These are phyloP conservation scores for Pyralis farinalis DNA, from an alignment of 2,888 invertebrate genomes.

Conservation along the genomic window DNA sequence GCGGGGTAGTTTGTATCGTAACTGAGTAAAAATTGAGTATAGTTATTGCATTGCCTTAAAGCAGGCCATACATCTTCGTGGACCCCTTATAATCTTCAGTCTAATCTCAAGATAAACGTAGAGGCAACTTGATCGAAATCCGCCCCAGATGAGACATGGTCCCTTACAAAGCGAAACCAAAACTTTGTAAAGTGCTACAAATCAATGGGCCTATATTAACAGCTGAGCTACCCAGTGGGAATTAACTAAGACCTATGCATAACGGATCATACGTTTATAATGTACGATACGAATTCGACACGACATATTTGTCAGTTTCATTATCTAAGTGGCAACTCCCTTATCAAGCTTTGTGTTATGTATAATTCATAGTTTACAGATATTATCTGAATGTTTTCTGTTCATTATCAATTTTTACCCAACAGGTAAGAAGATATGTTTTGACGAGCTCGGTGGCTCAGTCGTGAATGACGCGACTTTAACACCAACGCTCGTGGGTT, in stretches of 20 bases:
- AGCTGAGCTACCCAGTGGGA: constrained; percentile 18
- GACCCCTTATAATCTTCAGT: not conserved
- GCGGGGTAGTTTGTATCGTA: too few relatives aligned
- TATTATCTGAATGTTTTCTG: too few relatives aligned
- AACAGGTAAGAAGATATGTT: too few relatives aligned
- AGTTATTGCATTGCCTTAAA: too few relatives aligned
- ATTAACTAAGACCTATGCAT: constrained; percentile 14
- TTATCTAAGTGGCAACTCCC: too few relatives aligned
- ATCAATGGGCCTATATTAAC: constrained; percentile 27
- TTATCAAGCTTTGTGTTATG: too few relatives aligned
- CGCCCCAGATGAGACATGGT: not conserved
- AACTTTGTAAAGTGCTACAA: constrained; percentile 21
- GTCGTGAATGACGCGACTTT: too few relatives aligned
- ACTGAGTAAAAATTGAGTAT: too few relatives aligned
- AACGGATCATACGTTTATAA: not conserved
- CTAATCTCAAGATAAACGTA: not conserved
- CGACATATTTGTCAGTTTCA: not conserved
- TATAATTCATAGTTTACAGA: too few relatives aligned
- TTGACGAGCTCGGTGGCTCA: too few relatives aligned
- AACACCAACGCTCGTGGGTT: too few relatives aligned
- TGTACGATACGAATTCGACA: not conserved
- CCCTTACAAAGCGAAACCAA: not conserved
- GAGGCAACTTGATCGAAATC: not conserved
- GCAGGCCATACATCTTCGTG: not conserved
- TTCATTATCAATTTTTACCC: too few relatives aligned